Evolutionary conservation across 2,797 vertebrate species (phyloP).

Genomic region (Microctenopoma stevenorrisi): DNA sequence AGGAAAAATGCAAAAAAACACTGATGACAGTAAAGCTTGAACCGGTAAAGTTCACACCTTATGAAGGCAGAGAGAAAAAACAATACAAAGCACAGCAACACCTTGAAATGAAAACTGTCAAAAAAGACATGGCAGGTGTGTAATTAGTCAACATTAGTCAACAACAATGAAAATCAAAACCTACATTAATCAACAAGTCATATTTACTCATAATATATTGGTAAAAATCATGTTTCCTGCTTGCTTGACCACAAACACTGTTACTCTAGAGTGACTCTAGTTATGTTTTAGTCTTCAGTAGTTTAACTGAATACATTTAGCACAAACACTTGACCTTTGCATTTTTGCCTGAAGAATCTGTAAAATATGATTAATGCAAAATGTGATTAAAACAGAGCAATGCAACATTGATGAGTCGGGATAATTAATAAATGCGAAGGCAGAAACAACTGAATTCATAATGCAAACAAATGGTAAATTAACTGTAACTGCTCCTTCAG

Average conservation of each 20-base stretch:
- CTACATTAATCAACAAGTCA: neutral
- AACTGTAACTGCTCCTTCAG: neutral
- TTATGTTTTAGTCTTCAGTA: neutral
- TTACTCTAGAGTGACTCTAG: no score
- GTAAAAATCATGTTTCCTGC: neutral
- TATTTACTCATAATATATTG: neutral
- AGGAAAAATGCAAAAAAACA: neutral
- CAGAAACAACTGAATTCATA: neutral
- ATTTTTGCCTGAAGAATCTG: no score
- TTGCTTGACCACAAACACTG: no score
- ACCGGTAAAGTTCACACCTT: slow-evolving; percentile 11
- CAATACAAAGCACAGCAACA: neutral
- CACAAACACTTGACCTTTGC: no score
- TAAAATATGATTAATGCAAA: no score
- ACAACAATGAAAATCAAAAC: neutral
- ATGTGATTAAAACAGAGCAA: no score
- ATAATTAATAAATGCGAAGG: no score
- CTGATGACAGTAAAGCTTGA: neutral
- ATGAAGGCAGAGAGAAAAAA: neutral
- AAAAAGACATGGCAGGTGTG: neutral
- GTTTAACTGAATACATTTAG: neutral
- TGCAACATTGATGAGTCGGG: no score
- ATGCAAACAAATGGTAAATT: neutral
- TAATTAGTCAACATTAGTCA: neutral
- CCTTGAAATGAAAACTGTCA: neutral